phyloP scores from a whole-genome alignment of 2,888 invertebrate species.

The Clivina fossor region DNA sequence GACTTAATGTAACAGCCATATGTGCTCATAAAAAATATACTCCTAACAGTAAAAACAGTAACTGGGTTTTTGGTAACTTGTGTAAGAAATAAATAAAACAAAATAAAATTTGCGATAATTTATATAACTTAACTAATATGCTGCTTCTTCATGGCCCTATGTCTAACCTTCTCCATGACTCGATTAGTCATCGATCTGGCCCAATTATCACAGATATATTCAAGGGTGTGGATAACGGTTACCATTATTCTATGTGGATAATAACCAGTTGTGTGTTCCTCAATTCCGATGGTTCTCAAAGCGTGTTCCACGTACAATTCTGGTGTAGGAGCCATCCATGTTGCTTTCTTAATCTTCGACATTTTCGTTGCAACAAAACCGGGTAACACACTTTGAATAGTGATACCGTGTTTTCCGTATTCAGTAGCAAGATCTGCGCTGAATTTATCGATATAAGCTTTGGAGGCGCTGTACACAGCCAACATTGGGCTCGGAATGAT shows the following conservation, averaged over 20 bases:
- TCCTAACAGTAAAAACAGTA: too few relatives aligned
- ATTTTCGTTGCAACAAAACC: slow-evolving; percentile 92
- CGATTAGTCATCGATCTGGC: slow-evolving; percentile 64
- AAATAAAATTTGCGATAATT: not conserved
- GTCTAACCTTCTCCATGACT: slow-evolving; percentile 66
- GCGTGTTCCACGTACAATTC: slow-evolving; percentile 72
- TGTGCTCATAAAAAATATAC: too few relatives aligned
- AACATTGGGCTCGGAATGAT: slow-evolving; percentile 80
- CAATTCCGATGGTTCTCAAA: slow-evolving; percentile 69
- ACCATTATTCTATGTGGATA: slow-evolving; percentile 68
- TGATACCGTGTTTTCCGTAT: slow-evolving; percentile 70
- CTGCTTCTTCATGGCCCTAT: slow-evolving; percentile 59
- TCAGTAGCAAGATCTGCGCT: slow-evolving; percentile 75
- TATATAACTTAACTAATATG: slow-evolving; percentile 21
- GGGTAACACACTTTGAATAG: slow-evolving; percentile 80
- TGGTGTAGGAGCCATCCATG: slow-evolving; percentile 75
- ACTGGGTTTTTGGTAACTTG: too few relatives aligned
- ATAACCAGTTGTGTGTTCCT: slow-evolving; percentile 73
- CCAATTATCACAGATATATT: slow-evolving; percentile 57
- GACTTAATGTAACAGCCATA: not conserved
- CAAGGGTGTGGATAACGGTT: slow-evolving; percentile 54
- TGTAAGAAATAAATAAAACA: not conserved
- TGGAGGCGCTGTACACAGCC: slow-evolving; percentile 84
- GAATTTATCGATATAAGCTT: slow-evolving; percentile 84
- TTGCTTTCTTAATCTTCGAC: slow-evolving; percentile 75